These are phyloP conservation scores for Chloropsis hardwickii DNA, from an alignment of 2,113 vertebrate species.

Conservation along the genomic window DNA sequence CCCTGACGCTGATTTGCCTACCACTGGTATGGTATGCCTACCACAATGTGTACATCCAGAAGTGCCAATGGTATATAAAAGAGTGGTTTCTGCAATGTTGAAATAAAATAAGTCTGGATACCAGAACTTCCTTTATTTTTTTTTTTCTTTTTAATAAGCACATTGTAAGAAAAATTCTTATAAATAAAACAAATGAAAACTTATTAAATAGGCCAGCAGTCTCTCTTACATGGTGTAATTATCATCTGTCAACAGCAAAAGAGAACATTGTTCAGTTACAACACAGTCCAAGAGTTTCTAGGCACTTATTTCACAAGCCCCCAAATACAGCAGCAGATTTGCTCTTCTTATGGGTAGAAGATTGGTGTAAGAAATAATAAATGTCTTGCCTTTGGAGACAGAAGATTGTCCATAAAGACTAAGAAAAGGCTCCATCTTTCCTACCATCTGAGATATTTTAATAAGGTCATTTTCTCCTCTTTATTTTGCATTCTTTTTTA, in stretches of 20 bases:
- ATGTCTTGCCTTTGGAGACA: neutral
- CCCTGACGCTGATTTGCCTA: neutral
- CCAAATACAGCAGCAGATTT: neutral
- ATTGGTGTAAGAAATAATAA: neutral
- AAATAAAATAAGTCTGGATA: neutral
- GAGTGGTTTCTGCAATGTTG: neutral
- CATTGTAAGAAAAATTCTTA: neutral
- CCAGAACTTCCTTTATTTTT: neutral
- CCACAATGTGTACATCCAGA: neutral
- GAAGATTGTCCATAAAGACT: neutral
- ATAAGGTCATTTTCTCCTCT: neutral
- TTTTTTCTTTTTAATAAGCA: neutral
- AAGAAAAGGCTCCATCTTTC: neutral
- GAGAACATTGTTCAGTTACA: neutral
- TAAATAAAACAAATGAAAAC: neutral
- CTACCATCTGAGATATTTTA: neutral
- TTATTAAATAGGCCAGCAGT: neutral
- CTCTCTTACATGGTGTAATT: neutral
- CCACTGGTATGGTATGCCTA: neutral
- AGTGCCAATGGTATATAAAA: neutral
- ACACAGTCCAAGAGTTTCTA: neutral
- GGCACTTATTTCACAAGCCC: neutral
- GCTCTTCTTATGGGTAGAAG: neutral
- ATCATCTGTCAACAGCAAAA: neutral
- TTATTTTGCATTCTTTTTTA: neutral